Evolutionary conservation across 2,888 invertebrate species (phyloP), one percentile per base, ranked within the genome.

Genomic region (Allolobophora icterica): DNA sequence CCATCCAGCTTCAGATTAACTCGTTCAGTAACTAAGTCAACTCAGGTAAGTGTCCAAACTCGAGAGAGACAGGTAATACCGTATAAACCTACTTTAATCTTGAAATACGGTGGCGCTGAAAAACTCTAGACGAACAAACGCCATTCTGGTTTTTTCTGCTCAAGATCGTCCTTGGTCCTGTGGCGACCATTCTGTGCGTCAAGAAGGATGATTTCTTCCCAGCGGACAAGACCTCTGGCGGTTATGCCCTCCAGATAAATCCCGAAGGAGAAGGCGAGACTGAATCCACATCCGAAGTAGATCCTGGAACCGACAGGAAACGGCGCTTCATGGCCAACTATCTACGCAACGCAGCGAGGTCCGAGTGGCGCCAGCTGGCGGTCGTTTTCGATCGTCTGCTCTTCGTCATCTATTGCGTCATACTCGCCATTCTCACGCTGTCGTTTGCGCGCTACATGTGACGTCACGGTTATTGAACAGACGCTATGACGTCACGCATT

Each of bases 331-430:
- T 90, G 40, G 24, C 38, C 84, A 35, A 8, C 84, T 84, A 33
- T 84, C 84, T 84, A 35, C 84, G 84, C 33, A 84, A 84, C 34
- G 84, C 84, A 35, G 84, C 84, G 33, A 84, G 13, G 11, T 84
- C 84, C 38, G 90, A 90, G 90, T 90, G 90, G 90, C 71, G 90
- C 34, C 84, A 84, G 19, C 90, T 90, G 84, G 90, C 84, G 35
- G n/a, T 84, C 30, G 90, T 84, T n/a, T 35, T 90, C 84, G 90
- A 90, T 38, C 90, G 90, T 15, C 30, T 90, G 21, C 8, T 90
- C n/a, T 90, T 90, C 40, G n/a, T 90, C 42, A 34, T 90, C 84
- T 90, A 84, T 84, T 84, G 84, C 84, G 84, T 35, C 33, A 35
- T 84, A 13, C 84, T 84, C 21, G 33, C 21, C 33, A 8, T 84